phyloP scores from a whole-genome alignment of 2,797 vertebrate genomes.

The Chloroceryle amazona region DNA sequence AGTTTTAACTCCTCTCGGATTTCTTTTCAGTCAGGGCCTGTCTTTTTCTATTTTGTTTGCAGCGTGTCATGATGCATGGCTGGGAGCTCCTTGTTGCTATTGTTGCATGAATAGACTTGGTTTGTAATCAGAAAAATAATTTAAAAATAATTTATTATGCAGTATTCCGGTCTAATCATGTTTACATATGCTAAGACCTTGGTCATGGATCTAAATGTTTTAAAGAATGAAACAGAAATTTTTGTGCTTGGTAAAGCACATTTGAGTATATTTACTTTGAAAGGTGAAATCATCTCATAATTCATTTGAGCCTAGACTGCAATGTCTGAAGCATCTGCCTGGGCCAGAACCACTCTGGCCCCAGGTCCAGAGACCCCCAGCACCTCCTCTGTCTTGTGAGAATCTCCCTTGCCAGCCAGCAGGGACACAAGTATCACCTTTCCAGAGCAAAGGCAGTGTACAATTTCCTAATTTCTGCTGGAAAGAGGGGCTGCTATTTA shows the following conservation, averaged over 20 bases:
- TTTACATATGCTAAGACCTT: background rate
- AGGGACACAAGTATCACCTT: fast-evolving
- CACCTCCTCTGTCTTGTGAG: fast-evolving
- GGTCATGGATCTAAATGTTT: background rate
- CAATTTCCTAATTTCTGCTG: background rate
- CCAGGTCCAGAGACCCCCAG: background rate
- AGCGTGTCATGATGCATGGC: background rate
- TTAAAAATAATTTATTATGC: background rate
- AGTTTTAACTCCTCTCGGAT: background rate
- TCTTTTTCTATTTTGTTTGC: background rate
- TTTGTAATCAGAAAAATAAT: background rate
- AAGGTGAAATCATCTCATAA: background rate
- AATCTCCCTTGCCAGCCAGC: background rate
- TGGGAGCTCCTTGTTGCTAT: background rate
- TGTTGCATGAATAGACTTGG: background rate
- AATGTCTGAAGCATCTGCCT: background rate
- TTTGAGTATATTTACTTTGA: background rate
- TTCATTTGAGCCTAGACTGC: background rate
- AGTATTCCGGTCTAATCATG: background rate
- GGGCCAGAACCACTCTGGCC: background rate
- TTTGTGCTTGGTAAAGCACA: background rate
- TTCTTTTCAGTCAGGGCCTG: background rate
- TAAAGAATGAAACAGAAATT: background rate
- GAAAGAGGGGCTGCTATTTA: background rate
- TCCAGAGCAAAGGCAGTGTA: background rate